Conservation (phyloP, 2,888 invertebrate genomes). For the Ceriagrion tenellum region DNA sequence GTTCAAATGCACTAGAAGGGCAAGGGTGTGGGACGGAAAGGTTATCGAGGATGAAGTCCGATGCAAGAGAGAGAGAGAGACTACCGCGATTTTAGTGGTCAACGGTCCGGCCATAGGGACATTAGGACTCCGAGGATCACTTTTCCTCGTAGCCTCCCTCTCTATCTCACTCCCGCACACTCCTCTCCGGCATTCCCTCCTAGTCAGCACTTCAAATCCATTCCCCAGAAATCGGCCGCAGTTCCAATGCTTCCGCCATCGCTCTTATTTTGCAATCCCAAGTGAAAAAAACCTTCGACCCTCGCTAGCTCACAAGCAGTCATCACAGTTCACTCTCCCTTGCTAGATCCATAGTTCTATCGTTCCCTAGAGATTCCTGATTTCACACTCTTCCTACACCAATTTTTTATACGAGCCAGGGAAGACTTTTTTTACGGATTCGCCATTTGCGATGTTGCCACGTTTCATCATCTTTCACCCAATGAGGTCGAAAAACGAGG, state of each 20-base stretch:
- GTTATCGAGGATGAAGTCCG: neutral
- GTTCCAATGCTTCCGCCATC: neutral
- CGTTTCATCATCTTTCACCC: no score
- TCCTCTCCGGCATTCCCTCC: neutral
- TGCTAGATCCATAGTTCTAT: neutral
- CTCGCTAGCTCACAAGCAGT: neutral
- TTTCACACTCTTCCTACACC: neutral
- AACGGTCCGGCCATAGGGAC: neutral
- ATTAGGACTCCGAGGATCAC: neutral
- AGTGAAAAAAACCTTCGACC: neutral
- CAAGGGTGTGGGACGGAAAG: neutral
- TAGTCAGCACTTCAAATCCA: conserved; percentile 8
- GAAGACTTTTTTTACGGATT: neutral
- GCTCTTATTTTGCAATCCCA: neutral
- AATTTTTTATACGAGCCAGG: neutral
- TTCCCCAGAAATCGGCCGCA: neutral
- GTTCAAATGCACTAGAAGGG: neutral
- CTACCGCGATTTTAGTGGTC: neutral
- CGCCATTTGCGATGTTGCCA: neutral
- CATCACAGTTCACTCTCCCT: neutral
- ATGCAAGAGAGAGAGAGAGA: neutral
- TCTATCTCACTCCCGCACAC: neutral
- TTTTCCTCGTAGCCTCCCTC: neutral
- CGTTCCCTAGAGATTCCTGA: neutral
- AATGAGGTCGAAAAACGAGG: no score